Conservation (phyloP, 2,113 vertebrate genomes). For the Brachionichthys hirsutus region DNA sequence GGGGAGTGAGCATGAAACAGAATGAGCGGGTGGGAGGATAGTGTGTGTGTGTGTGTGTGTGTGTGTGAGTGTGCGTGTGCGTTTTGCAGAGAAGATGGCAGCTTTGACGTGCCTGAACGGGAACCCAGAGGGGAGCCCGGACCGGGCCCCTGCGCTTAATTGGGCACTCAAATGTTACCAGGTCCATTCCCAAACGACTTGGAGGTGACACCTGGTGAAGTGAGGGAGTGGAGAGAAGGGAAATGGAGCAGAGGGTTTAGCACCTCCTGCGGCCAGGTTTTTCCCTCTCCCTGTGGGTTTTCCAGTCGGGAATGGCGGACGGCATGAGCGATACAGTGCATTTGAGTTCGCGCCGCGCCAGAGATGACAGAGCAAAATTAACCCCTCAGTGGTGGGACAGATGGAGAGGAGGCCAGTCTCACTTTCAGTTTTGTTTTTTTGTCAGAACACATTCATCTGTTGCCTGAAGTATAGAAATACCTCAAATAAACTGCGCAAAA, state of each 20-base stretch:
- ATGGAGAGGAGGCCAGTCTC: constrained; percentile 23
- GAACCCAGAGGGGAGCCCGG: constrained; percentile 56
- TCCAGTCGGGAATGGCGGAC: constrained; percentile 34
- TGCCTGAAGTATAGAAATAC: neutral
- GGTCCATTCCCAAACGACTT: constrained; percentile 69
- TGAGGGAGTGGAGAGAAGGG: constrained; percentile 67
- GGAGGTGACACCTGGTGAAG: constrained; percentile 73
- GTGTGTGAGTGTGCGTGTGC: constrained; percentile 17
- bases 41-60: constrained; percentile 8
- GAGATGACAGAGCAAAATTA: constrained; percentile 69
- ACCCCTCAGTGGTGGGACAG: constrained; percentile 54
- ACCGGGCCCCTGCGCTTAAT: constrained; percentile 75
- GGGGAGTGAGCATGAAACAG: constrained; percentile 65
- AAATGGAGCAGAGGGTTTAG: constrained; percentile 80
- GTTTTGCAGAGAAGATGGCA: constrained; percentile 49
- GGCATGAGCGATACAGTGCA: constrained; percentile 59
- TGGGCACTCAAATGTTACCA: constrained; percentile 77
- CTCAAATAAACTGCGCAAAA: neutral
- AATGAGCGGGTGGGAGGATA: constrained; percentile 42
- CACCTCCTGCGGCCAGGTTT: constrained; percentile 73
- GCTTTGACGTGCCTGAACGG: constrained; percentile 64
- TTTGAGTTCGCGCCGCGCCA: constrained; percentile 57
- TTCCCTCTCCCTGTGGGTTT: constrained; percentile 59
- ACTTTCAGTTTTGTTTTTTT: constrained; percentile 14
- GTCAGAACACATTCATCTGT: constrained; percentile 9